Base-by-base conservation (phyloP, 2,888 invertebrate genomes). In the Coremacera marginata region DNA sequence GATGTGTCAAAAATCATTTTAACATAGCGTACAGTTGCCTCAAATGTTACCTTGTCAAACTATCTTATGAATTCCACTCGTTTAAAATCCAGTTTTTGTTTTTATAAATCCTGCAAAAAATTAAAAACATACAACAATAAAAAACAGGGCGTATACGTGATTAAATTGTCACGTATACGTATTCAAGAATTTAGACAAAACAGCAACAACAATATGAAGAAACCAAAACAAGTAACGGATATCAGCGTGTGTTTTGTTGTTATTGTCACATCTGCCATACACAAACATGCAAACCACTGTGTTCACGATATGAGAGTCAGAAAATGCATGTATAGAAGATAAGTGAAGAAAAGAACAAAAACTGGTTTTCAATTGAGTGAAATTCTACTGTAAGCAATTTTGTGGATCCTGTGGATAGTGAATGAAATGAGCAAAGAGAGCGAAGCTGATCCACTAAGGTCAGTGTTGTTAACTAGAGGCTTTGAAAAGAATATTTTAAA, bases 81-180 rank as follows among this genome's bases (percentile, higher is more conserved):
- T 27, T 14, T 31, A 22, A 27, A 62, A 62, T 62, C 7, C 14
- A 62, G 25, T 62, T 25, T 27, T 14, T 62, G 31, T 25, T 19
- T 62, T 57, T 57, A 22, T 37, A 7, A 19, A 65, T 65, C 65
- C 65, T 65, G 65, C 31, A 37, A 31, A 65, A 37, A 65, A 27
- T 4, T 5, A 4, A n/a, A 65, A 16, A 31, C 34, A 31, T 49
- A 44, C 14, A 49, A 68, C 44, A 49, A 68, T 27, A 68, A 68
- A 63, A 68, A 68, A 49, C 67, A 22, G 67, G 67, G 67, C 67
- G 67, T 68, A 68, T 68, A 68, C 67, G 67, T 31, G 31, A 68
- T 68, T 49, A 37, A 68, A 49, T 49, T 68, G 67, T 49, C 67
- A 68, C 67, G 67, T 68, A 68, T 44, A 25, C 14, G 63, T 27